Base-by-base conservation (phyloP, 1,140 invertebrate genomes). In the Nephotettix cincticeps region DNA sequence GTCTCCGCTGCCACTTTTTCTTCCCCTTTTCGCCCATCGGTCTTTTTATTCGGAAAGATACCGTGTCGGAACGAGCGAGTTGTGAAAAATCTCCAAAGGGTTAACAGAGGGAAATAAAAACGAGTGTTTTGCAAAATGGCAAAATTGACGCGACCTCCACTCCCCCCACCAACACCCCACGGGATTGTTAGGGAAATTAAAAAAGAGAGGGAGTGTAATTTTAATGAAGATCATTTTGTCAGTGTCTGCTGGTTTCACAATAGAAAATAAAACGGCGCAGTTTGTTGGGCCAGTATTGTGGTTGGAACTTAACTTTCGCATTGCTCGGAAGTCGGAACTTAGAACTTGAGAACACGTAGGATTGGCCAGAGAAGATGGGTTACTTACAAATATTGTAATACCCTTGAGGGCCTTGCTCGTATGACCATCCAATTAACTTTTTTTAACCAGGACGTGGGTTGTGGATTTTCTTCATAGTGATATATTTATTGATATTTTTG, bases 1-100 rank as follows among this genome's bases (percentile, higher is more conserved):
- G 40, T 69, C 54, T 69, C 54, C 29, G 27, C 40, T 32, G 67
- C 45, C 56, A 58, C 68, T 67, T 70, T 70, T 64, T 64, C 29
- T 32, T 64, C 28, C 19, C 54, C 19, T 51, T 51, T 51, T 51
- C 47, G 47, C 47, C 47, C 47, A 51, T 51, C 47, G 47, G 47
- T 51, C 47, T 51, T 51, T 51, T 51, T 51, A 51, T 51, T 51
- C 47, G 47, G 47, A 51, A 51, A 51, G 47, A 51, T 51, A 51
- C 6, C 47, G 40, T 32, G 21, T 66, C 64, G 23, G 23, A 19
- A 25, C 4, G n/a, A 27, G 56, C 14, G 25, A 23, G 56, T 11
- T 28, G 56, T 61, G 28, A 61, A 61, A 61, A 61, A 30, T 28
- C 23, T 28, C 56, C 14, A 61, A 27, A 27, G 56, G 56, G 56